These are phyloP conservation scores for Zygogramma bicolorata DNA, from an alignment of 2,888 invertebrate genomes.

Conservation along the genomic window DNA sequence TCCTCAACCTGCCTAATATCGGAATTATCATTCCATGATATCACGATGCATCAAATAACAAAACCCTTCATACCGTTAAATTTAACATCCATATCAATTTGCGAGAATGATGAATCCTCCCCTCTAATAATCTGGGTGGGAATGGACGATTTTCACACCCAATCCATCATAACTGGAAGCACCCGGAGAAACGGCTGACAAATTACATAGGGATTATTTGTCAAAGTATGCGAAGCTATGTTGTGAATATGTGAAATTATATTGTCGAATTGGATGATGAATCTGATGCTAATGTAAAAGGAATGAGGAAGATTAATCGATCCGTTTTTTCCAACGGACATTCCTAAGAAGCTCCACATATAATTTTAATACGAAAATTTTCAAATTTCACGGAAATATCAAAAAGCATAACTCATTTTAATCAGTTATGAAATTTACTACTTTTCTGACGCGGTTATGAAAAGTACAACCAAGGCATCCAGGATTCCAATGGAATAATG, in stretches of 20 bases:
- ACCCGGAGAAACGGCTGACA: not conserved
- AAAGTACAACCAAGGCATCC: too few relatives aligned
- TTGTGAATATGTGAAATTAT: slow-evolving; percentile 25
- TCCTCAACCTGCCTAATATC: too few relatives aligned
- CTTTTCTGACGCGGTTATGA: too few relatives aligned
- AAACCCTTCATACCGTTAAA: too few relatives aligned
- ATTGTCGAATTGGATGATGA: slow-evolving; percentile 25
- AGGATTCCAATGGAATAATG: too few relatives aligned
- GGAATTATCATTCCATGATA: too few relatives aligned
- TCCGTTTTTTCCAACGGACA: not conserved
- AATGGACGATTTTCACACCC: slow-evolving; percentile 14
- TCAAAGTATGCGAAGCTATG: not conserved
- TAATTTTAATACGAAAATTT: too few relatives aligned
- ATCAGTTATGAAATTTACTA: too few relatives aligned
- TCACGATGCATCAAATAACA: too few relatives aligned
- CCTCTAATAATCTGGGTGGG: slow-evolving; percentile 21
- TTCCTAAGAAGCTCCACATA: too few relatives aligned
- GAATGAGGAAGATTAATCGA: not conserved
- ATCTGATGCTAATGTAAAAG: slow-evolving; percentile 5
- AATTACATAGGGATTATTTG: slow-evolving; percentile 1
- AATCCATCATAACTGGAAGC: not conserved
- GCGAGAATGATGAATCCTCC: not conserved
- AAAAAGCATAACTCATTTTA: too few relatives aligned
- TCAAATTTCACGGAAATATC: too few relatives aligned
- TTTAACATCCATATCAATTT: not conserved